Evolutionary conservation across 1,140 invertebrate genomes (phyloP).

Genomic region (Babylonia areolata): DNA sequence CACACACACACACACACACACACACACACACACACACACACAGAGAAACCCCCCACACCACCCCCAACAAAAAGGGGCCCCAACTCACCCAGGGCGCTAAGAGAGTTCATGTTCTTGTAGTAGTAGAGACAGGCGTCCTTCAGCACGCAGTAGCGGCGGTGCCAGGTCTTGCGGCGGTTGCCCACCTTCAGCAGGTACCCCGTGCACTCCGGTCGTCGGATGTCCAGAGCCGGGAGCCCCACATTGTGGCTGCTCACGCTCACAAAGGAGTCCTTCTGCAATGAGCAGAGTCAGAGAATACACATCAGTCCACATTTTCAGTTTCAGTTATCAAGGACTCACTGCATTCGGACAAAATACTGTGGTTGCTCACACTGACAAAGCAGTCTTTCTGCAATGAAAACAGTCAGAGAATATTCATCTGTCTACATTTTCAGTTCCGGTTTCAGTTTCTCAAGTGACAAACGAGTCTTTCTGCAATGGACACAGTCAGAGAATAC

Average conservation of each 20-base stretch:
- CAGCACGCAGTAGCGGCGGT: slow-evolving; percentile 92
- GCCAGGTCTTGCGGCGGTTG: slow-evolving; percentile 86
- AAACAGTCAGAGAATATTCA: too few relatives aligned
- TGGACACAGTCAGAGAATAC: too few relatives aligned
- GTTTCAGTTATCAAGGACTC: too few relatives aligned
- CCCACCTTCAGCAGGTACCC: slow-evolving; percentile 90
- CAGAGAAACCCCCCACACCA: too few relatives aligned
- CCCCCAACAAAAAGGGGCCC: neutral
- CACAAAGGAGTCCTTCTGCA: slow-evolving; percentile 86
- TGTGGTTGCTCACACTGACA: too few relatives aligned
- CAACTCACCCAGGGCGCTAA: slow-evolving; percentile 88
- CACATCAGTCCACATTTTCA: too few relatives aligned
- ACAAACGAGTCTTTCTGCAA: too few relatives aligned
- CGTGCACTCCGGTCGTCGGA: slow-evolving; percentile 90
- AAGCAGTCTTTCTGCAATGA: too few relatives aligned
- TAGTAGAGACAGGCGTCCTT: slow-evolving; percentile 97
- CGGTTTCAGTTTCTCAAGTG: too few relatives aligned
- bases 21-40: neutral
- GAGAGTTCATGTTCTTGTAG: slow-evolving; percentile 90
- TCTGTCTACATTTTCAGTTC: too few relatives aligned
- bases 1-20: neutral
- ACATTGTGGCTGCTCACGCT: slow-evolving; percentile 81
- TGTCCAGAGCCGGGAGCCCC: slow-evolving; percentile 78
- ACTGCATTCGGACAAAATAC: too few relatives aligned
- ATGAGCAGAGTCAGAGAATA: neutral